These are phyloP conservation scores for Enchytraeus crypticus DNA, from an alignment of 2,888 invertebrate genomes.

Conservation along the genomic window DNA sequence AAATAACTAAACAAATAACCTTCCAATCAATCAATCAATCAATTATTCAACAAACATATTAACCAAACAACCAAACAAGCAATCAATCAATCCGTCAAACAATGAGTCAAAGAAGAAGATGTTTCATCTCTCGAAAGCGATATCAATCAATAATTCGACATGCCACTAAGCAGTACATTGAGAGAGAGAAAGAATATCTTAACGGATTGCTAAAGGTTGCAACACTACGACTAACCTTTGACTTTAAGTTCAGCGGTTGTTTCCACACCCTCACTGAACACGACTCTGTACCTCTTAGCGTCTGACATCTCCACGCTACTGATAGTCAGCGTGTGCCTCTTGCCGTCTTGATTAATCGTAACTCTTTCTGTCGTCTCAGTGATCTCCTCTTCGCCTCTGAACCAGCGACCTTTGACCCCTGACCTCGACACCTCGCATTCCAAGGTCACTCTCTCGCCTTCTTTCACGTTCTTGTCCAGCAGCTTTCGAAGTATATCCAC, in stretches of 20 bases:
- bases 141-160: no score
- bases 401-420: slow-evolving; percentile 69
- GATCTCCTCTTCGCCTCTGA: slow-evolving; percentile 5
- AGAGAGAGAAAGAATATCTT: no score
- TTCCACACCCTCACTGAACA: slow-evolving; percentile 18
- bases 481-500: slow-evolving; percentile 38
- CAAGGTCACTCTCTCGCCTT: slow-evolving; percentile 48
- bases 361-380: slow-evolving; percentile 1
- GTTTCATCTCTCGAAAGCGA: no score
- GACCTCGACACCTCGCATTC: slow-evolving; percentile 74
- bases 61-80: no score
- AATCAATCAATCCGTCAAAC: no score
- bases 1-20: no score
- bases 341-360: slow-evolving; percentile 31
- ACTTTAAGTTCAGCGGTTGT: slow-evolving; percentile 24
- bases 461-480: slow-evolving; percentile 37
- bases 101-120: no score
- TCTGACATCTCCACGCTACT: slow-evolving; percentile 71
- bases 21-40: no score
- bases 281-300: slow-evolving; percentile 72
- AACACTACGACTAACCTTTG: slow-evolving; percentile 18
- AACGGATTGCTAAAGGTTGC: no score
- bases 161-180: no score
- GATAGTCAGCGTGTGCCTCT: slow-evolving; percentile 59
- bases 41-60: no score